phyloP scores from a whole-genome alignment of 2,113 vertebrate genomes.

The Python bivittatus region DNA sequence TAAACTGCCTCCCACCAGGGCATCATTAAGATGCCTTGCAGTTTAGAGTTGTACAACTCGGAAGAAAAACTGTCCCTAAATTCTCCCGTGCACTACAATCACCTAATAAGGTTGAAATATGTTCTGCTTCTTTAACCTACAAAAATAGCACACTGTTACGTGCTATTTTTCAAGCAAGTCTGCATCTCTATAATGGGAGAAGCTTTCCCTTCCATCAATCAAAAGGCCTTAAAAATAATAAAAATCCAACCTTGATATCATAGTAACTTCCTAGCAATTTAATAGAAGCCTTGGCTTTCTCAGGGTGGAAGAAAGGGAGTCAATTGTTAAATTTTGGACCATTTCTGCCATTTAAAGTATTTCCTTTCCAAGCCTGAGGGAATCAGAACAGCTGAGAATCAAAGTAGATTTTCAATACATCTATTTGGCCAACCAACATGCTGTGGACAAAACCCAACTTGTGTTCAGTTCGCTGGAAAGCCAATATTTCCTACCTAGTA shows the following conservation, averaged over 20 bases:
- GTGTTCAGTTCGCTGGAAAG: neutral
- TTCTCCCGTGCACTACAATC: slow-evolving; percentile 28
- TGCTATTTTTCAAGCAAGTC: neutral
- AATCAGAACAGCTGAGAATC: slow-evolving; percentile 36
- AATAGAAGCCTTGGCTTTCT: slow-evolving; percentile 10
- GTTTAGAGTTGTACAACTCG: slow-evolving; percentile 6
- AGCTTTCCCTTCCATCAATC: neutral
- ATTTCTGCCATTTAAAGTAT: slow-evolving; percentile 39
- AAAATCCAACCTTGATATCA: neutral
- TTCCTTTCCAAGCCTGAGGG: slow-evolving; percentile 34
- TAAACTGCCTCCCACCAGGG: neutral
- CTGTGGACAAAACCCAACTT: slow-evolving; percentile 30
- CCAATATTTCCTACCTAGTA: neutral
- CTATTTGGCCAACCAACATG: slow-evolving; percentile 51
- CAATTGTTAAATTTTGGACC: slow-evolving; percentile 38
- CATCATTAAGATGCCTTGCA: neutral
- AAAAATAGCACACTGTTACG: slow-evolving; percentile 24
- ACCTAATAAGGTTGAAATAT: slow-evolving; percentile 48
- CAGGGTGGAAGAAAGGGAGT: neutral
- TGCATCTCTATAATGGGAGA: neutral
- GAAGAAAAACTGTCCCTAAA: slow-evolving; percentile 7
- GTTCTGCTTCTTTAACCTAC: slow-evolving; percentile 26
- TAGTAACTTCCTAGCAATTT: neutral
- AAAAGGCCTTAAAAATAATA: neutral
- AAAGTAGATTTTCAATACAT: slow-evolving; percentile 43